These are phyloP conservation scores for Aleiodes leptofemur DNA, from an alignment of 2,888 invertebrate species.

Conservation along the genomic window DNA sequence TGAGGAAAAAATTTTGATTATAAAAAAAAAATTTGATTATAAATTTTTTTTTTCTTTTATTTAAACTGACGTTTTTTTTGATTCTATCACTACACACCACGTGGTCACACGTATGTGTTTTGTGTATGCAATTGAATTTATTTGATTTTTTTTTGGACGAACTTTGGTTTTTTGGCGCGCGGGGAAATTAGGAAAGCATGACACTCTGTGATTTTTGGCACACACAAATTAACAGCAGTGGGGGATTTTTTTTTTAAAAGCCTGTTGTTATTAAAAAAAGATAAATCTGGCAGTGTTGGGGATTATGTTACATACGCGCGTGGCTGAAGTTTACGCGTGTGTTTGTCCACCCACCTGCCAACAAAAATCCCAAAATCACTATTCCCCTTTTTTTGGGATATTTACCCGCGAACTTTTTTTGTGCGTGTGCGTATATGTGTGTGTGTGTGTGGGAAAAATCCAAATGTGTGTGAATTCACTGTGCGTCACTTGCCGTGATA, in stretches of 20 bases:
- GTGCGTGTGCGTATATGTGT: not conserved
- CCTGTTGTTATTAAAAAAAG: conserved; percentile 31
- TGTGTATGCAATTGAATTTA: not conserved
- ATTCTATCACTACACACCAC: not conserved
- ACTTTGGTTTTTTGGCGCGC: conserved; percentile 31
- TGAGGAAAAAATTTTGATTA: too few species aligned
- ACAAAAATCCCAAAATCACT: not conserved
- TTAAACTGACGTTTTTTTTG: too few species aligned
- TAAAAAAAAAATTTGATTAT: too few species aligned
- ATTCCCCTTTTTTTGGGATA: too few species aligned
- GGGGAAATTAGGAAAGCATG: conserved; percentile 49
- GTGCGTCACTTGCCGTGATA: conserved; percentile 29
- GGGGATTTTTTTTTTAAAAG: not conserved
- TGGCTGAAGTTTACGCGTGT: conserved; percentile 33
- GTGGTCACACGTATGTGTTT: not conserved
- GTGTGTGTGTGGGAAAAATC: conserved; percentile 5
- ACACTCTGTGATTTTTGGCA: conserved; percentile 23
- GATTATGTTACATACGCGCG: conserved; percentile 26
- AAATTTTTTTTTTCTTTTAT: too few species aligned
- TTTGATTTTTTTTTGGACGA: conserved; percentile 2
- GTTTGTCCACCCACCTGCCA: conserved; percentile 16
- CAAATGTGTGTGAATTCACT: conserved; percentile 8
- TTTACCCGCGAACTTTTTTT: conserved; percentile 16
- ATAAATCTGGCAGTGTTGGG: conserved; percentile 9
- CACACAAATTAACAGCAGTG: conserved; percentile 3